Evolutionary conservation across 2,888 invertebrate species (phyloP), one percentile per base, ranked within the genome.

Genomic region (Lamproptera curius): DNA sequence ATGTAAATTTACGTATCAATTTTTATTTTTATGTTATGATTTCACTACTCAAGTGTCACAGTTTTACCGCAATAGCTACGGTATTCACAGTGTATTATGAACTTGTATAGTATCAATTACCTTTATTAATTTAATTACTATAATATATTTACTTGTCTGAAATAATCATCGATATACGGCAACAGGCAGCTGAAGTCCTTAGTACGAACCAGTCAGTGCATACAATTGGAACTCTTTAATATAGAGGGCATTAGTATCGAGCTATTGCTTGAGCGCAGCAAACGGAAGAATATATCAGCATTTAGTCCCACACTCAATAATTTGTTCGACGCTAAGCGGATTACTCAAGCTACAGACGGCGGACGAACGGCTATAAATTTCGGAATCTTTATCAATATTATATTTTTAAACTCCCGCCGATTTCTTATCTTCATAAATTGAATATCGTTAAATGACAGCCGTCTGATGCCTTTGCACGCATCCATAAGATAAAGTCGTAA

Each of bases 261-360:
- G 55, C 50, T 53, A 61, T 55, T 54, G 59, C 58, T 61, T 58
- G 62, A 65, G 65, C 59, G 63, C 57, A 58, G 62, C 67, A 70
- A 75, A 74, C 70, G 75, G 75, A 70, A 75, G 52, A 79, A 84
- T 73, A 72, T 85, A 85, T 85, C 82, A 84, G 85, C 73, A 70
- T 87, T 85, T 82, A 80, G 77, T 71, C 79, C 77, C 77, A 76
- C 80, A 78, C 75, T 82, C 82, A 83, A 81, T 85, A 86, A 84
- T 81, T 77, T 75, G 76, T 78, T 69, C 65, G 80, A 76, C 76
- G 68, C 57, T 86, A 87, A 87, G 81, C 75, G 76, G 86, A 79
- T 87, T 86, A 87, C 65, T 51, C 39, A 40, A 63, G 31, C 11
- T 4, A 58, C 61, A 54, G 57, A 54, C 61, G 62, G 60, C 57